Conservation (phyloP, 2,888 invertebrate species). For the Lacanobia wlatinum region DNA sequence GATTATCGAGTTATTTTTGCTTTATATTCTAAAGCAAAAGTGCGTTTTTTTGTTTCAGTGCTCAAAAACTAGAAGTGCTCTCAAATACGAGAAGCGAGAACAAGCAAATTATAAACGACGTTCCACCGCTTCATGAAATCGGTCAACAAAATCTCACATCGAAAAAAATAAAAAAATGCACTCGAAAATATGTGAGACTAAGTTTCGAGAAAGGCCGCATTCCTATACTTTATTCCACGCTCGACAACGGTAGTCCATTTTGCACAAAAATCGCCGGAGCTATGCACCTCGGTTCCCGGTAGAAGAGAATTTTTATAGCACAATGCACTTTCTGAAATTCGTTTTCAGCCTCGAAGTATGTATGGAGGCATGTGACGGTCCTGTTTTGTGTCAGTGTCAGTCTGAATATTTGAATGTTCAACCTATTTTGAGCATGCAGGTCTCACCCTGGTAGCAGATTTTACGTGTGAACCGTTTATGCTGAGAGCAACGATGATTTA, state of each 20-base stretch:
- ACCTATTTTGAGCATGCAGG: neutral
- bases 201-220: conserved; percentile 29
- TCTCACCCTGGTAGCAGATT: neutral
- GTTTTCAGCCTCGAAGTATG: conserved; percentile 20
- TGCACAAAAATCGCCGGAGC: conserved; percentile 42
- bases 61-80: neutral
- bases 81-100: neutral
- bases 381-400: conserved; percentile 13
- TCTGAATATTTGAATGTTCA: conserved; percentile 1
- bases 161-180: neutral
- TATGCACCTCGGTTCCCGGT: conserved; percentile 37
- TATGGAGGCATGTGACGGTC: conserved; percentile 2
- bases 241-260: conserved; percentile 39
- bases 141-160: neutral
- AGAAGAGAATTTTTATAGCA: conserved; percentile 55
- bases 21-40: too few relatives aligned
- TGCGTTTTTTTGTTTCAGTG: too few relatives aligned
- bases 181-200: neutral
- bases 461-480: neutral
- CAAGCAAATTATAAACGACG: neutral
- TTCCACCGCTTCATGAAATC: neutral
- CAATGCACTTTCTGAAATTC: conserved; percentile 57
- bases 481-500: too few relatives aligned
- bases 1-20: too few relatives aligned
- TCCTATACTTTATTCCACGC: conserved; percentile 34